Evolutionary conservation across 1,140 invertebrate genomes (phyloP).

Genomic region (Drosophila jambulina): DNA sequence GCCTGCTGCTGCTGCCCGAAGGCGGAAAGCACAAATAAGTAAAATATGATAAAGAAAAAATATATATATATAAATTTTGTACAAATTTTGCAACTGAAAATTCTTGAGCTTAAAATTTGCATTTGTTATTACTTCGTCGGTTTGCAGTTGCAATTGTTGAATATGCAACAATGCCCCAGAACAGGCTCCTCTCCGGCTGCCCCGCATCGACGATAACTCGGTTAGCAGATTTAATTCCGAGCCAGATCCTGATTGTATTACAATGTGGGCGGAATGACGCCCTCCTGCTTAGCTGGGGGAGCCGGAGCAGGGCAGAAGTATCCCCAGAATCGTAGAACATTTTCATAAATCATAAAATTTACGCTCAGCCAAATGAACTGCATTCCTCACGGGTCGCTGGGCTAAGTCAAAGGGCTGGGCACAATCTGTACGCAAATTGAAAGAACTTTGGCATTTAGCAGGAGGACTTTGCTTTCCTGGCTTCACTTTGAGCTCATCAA

Average conservation of each 20-base stretch:
- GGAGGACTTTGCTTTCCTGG: not conserved
- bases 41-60: conserved; percentile 19
- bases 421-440: not conserved
- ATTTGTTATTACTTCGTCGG: conserved; percentile 81
- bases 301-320: conserved; percentile 13
- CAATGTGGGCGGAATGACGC: conserved; percentile 48
- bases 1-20: conserved; percentile 38
- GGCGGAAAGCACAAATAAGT: conserved; percentile 28
- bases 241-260: conserved; percentile 70
- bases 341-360: conserved; percentile 66
- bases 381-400: conserved; percentile 12
- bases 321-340: conserved; percentile 34
- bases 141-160: conserved; percentile 74
- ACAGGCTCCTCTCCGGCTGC: not conserved
- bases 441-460: conserved; percentile 17
- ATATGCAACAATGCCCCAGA: conserved; percentile 69
- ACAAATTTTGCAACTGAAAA: conserved; percentile 67
- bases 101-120: conserved; percentile 80
- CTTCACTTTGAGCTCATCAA: conserved; percentile 7
- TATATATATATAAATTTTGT: conserved; percentile 35
- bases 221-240: conserved; percentile 71
- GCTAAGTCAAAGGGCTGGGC: conserved; percentile 6
- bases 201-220: conserved; percentile 32
- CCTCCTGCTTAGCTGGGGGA: conserved; percentile 27
- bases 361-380: conserved; percentile 46